Conservation (phyloP, 1,140 invertebrate genomes). For the Drosophila murphyi region DNA sequence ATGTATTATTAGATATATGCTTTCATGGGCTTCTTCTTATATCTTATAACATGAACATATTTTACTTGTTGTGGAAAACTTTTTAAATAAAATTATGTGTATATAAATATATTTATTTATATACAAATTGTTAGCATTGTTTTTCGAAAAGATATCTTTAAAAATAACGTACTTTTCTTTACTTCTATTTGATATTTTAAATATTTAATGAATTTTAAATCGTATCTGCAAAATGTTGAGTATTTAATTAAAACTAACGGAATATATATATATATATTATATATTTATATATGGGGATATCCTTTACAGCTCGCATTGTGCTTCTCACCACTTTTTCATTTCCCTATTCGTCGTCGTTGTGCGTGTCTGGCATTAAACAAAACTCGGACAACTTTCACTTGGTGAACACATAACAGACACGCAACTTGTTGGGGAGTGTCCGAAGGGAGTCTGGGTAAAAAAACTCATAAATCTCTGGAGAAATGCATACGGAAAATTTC, state of each 20-base stretch:
- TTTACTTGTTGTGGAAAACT: too few relatives aligned
- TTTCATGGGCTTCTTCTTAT: background rate
- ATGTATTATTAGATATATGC: background rate
- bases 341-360: conserved; percentile 5
- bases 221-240: too few relatives aligned
- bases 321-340: background rate
- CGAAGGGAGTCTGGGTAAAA: conserved; percentile 6
- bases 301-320: background rate
- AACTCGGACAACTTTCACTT: conserved; percentile 39
- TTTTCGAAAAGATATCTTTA: too few relatives aligned
- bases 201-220: too few relatives aligned
- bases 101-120: too few relatives aligned
- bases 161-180: too few relatives aligned
- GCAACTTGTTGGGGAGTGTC: background rate
- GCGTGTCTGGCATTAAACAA: conserved; percentile 38
- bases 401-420: conserved; percentile 35
- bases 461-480: conserved; percentile 64
- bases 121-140: too few relatives aligned
- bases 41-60: too few relatives aligned
- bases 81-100: too few relatives aligned
- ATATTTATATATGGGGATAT: background rate
- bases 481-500: conserved; percentile 67
- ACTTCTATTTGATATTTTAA: background rate
- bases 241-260: background rate
- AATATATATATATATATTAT: background rate